Evolutionary conservation across 2,888 invertebrate species (phyloP).

Genomic region (Mechanitis messenoides): DNA sequence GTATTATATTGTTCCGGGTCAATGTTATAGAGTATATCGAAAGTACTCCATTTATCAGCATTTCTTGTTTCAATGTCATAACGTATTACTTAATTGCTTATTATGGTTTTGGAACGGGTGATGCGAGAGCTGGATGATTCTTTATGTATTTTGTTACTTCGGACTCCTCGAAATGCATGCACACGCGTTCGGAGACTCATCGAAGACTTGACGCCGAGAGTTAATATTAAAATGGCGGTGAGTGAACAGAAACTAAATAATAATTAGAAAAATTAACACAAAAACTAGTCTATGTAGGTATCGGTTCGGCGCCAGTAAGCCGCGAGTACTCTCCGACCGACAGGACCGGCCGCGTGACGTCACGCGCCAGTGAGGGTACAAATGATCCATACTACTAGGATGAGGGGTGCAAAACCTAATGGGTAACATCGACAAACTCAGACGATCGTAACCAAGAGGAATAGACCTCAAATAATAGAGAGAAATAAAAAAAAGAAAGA

Average conservation of each 20-base stretch:
- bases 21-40: no score
- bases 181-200: no score
- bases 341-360: background rate
- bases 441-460: constrained; percentile 45
- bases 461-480: constrained; percentile 39
- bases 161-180: no score
- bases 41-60: no score
- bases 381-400: constrained; percentile 37
- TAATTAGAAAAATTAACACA: constrained; percentile 29
- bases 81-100: no score
- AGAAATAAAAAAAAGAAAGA: constrained; percentile 39
- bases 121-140: no score
- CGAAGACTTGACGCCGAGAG: constrained; percentile 7
- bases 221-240: constrained; percentile 37
- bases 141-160: no score
- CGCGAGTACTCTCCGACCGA: constrained; percentile 1
- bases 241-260: constrained; percentile 38
- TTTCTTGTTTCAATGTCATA: no score
- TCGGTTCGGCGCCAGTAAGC: background rate
- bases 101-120: no score
- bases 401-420: constrained; percentile 59
- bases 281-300: constrained; percentile 18
- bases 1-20: no score
- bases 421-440: constrained; percentile 36
- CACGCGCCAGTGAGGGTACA: background rate